Evolutionary conservation across 2,113 vertebrate genomes (phyloP).

Genomic region (Probosciger aterrimus): DNA sequence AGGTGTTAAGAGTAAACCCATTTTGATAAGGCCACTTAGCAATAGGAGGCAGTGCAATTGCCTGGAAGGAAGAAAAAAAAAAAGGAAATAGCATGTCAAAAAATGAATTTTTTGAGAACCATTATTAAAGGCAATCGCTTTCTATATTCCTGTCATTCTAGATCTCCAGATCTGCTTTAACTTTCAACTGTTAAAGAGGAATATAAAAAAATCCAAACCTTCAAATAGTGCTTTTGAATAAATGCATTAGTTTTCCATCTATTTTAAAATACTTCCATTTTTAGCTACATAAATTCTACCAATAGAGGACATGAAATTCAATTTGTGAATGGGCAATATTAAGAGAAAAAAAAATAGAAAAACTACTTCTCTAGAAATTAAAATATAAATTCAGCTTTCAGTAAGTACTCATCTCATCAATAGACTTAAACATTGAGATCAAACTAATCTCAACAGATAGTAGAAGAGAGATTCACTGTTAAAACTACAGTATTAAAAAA

Average conservation of each 20-base stretch:
- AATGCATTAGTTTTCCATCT: neutral
- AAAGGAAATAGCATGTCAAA: neutral
- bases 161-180: neutral
- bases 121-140: neutral
- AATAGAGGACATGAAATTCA: neutral
- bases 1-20: slow-evolving; percentile 96
- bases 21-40: slow-evolving; percentile 99
- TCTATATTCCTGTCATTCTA: neutral
- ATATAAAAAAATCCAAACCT: accelerated
- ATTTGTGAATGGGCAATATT: neutral
- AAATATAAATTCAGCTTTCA: neutral
- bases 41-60: slow-evolving; percentile 97
- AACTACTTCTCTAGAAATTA: neutral
- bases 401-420: neutral
- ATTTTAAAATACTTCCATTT: neutral
- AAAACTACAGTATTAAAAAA: neutral
- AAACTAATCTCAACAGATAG: neutral
- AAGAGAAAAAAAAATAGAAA: neutral
- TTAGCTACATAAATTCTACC: neutral
- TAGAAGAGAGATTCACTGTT: neutral
- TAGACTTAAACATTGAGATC: neutral
- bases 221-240: neutral
- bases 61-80: slow-evolving; percentile 63
- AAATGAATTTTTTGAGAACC: neutral
- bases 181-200: neutral